Conservation (phyloP, 2,113 vertebrate genomes). For the Electrona antarctica region DNA sequence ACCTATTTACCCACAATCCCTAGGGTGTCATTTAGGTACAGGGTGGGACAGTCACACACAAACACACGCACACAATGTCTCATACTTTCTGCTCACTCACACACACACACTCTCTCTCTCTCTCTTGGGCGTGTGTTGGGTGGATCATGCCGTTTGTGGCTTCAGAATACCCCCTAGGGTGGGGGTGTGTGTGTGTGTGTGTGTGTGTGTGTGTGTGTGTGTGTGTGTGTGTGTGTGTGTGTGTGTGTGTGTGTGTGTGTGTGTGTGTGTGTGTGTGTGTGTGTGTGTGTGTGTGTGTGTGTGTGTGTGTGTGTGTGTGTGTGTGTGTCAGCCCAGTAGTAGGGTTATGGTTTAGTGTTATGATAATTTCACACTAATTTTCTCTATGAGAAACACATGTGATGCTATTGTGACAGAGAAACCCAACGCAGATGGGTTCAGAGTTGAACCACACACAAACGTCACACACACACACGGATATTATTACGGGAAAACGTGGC, state of each 20-base stretch:
- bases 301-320: slow-evolving; percentile 3
- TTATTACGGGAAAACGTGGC: too few species aligned
- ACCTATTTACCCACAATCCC: too few species aligned
- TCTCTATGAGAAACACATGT: slow-evolving; percentile 14
- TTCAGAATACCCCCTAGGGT: background rate
- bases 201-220: background rate
- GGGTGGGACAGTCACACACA: too few species aligned
- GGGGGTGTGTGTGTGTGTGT: slow-evolving; percentile 4
- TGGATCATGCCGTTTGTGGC: background rate
- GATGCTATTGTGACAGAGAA: slow-evolving; percentile 24
- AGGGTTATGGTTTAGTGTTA: background rate
- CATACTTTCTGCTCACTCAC: too few species aligned
- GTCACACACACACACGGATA: background rate
- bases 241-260: background rate
- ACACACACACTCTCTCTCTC: too few species aligned
- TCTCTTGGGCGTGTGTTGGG: too few species aligned
- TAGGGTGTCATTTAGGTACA: too few species aligned
- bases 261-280: background rate
- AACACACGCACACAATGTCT: too few species aligned
- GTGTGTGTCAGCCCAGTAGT: background rate
- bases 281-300: slow-evolving; percentile 6
- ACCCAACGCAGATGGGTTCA: background rate
- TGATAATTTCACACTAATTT: background rate
- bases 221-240: background rate
- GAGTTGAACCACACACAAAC: slow-evolving; percentile 10